Evolutionary conservation across 2,888 invertebrate genomes (phyloP).

Genomic region (Chaetogeoica ovagalla): DNA sequence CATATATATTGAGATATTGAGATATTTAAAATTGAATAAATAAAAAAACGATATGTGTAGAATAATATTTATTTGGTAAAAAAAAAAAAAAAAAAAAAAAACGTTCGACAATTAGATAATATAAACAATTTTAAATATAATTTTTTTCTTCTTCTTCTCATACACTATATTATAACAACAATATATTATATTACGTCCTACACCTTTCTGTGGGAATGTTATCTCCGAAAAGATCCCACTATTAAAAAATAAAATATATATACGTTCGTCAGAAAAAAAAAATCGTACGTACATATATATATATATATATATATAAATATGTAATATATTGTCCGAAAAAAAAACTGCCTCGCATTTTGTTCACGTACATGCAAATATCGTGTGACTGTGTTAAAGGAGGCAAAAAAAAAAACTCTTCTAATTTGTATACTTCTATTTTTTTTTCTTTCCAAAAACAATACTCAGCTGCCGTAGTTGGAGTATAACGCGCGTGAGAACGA

Average conservation of each 20-base stretch:
- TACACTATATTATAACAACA: not conserved
- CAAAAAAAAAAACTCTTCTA: conserved; percentile 45
- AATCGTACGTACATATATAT: too few species aligned
- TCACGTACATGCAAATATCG: conserved; percentile 52
- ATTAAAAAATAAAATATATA: conserved; percentile 24
- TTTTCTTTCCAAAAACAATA: conserved; percentile 49
- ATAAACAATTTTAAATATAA: conserved; percentile 4
- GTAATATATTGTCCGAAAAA: conserved; percentile 29
- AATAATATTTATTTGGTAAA: not conserved
- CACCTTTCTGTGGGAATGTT: conserved; percentile 32
- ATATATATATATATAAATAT: too few species aligned
- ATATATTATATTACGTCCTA: not conserved
- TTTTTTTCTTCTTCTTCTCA: not conserved
- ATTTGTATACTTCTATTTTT: conserved; percentile 42
- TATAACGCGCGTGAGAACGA: conserved; percentile 43
- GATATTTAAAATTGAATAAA: too few species aligned
- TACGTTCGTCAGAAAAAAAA: conserved; percentile 28
- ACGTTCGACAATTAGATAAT: too few species aligned
- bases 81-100: too few species aligned
- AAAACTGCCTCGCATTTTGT: conserved; percentile 41
- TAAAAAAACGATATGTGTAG: not conserved
- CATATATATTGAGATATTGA: not conserved
- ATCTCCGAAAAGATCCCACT: conserved; percentile 29
- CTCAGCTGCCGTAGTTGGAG: conserved; percentile 47
- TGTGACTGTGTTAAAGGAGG: conserved; percentile 22